Evolutionary conservation across 2,113 vertebrate species (phyloP).

Genomic region (Erythrocercus mccallii): DNA sequence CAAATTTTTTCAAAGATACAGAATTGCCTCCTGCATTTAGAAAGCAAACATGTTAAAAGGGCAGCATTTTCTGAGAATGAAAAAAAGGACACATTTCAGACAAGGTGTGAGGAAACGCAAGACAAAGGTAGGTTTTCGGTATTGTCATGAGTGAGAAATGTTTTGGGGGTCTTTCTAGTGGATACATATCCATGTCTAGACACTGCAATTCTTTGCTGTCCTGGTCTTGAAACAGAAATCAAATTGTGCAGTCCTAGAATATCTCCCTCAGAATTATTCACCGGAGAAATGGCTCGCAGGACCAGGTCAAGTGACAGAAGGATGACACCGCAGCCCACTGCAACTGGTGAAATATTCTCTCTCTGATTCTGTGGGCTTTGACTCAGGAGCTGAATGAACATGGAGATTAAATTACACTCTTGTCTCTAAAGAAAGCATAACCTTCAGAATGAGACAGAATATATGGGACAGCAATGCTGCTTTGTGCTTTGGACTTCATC

Average conservation of each 20-base stretch:
- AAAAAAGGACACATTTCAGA: background rate
- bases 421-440: slow-evolving; percentile 30
- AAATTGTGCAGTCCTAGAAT: background rate
- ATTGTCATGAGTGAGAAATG: background rate
- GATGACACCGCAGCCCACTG: background rate
- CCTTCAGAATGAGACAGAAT: slow-evolving; percentile 10
- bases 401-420: background rate
- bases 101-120: background rate
- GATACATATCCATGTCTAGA: background rate
- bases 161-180: background rate
- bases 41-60: background rate
- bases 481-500: slow-evolving; percentile 31
- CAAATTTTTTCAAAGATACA: background rate
- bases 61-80: background rate
- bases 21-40: background rate
- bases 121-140: background rate
- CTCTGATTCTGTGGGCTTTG: rapidly evolving
- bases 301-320: background rate
- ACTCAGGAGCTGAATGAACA: slow-evolving; percentile 10
- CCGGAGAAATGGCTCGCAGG: background rate
- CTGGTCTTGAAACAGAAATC: background rate
- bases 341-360: background rate
- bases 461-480: background rate
- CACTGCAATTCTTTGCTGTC: background rate
- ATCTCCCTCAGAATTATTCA: background rate